These are phyloP conservation scores for Rutilus rutilus DNA, from an alignment of 2,113 vertebrate genomes.

Conservation along the genomic window DNA sequence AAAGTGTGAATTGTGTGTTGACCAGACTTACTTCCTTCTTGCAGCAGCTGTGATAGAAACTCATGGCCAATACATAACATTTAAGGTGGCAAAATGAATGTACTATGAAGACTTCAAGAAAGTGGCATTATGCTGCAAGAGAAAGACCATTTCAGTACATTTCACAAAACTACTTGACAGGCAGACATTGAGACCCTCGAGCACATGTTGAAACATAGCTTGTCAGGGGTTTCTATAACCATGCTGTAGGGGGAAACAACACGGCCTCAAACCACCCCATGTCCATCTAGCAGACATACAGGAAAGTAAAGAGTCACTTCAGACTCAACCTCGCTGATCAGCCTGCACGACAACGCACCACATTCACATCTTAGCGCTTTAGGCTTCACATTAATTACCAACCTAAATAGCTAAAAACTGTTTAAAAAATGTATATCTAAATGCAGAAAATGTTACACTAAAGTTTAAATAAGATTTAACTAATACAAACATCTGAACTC, in stretches of 20 bases:
- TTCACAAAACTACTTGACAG: not conserved
- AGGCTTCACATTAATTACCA: not conserved
- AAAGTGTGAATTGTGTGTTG: not conserved
- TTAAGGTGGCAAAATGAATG: not conserved
- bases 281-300: conserved; percentile 71
- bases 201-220: not conserved
- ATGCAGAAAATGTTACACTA: not conserved
- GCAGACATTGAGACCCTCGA: not conserved
- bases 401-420: not conserved
- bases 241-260: conserved; percentile 52
- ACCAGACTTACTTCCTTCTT: not conserved
- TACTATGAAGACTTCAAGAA: too few relatives aligned
- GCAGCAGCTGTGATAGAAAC: not conserved
- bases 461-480: not conserved
- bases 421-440: not conserved
- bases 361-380: not conserved
- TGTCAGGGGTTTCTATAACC: conserved; percentile 73
- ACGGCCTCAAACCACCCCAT: conserved; percentile 73
- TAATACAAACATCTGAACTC: not conserved
- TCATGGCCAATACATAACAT: not conserved
- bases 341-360: conserved; percentile 20
- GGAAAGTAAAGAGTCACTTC: conserved; percentile 70
- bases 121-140: not conserved
- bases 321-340: conserved; percentile 65
- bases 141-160: not conserved